phyloP scores from a whole-genome alignment of 2,797 vertebrate genomes.

The Neosalanx taihuensis region DNA sequence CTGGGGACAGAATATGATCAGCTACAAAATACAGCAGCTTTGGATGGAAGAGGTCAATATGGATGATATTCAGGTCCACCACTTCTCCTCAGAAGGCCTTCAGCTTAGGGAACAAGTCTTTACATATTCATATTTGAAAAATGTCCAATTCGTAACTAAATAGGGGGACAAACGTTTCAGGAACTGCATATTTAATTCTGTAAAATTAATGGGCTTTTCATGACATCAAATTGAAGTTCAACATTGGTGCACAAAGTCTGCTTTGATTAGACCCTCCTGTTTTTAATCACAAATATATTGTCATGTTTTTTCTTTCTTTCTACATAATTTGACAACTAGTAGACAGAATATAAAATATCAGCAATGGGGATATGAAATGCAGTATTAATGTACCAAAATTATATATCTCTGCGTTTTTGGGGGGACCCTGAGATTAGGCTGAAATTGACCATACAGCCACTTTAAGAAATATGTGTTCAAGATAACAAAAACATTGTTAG shows the following conservation, averaged over 20 bases:
- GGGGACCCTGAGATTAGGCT: neutral
- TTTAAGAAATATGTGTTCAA: neutral
- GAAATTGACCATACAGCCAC: neutral
- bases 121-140: neutral
- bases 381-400: neutral
- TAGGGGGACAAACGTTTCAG: neutral
- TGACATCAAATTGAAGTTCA: neutral
- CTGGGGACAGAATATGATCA: constrained; percentile 1
- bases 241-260: neutral
- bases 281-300: neutral
- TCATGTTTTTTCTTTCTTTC: too few relatives aligned
- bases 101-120: constrained; percentile 30
- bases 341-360: neutral
- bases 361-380: neutral
- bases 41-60: neutral
- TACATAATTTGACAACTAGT: neutral
- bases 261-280: neutral
- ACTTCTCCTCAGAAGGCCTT: constrained; percentile 45
- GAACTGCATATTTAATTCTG: neutral
- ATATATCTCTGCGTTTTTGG: neutral
- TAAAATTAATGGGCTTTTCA: too few relatives aligned
- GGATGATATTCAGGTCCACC: neutral
- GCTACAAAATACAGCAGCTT: neutral
- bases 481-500: neutral
- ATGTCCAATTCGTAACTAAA: neutral